Percentiles rank a stretch among this genome's conserved stretches.
These are phyloP conservation scores for Sweltsa coloradensis DNA, from an alignment of 1,140 invertebrate species.

Conservation along the genomic window DNA sequence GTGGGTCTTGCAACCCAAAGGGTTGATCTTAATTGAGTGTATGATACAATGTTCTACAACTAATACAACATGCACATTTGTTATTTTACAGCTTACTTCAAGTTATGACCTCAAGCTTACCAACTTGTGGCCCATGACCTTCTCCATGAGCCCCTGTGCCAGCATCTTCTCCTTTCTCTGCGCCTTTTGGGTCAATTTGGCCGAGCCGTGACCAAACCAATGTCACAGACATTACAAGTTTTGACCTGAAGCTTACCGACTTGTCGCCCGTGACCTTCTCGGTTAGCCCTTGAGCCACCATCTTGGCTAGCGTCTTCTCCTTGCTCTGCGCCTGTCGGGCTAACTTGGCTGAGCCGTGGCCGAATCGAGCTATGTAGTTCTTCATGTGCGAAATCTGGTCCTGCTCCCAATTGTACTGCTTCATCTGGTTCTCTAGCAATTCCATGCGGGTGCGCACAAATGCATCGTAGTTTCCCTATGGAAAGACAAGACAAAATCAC, in stretches of 20 bases:
- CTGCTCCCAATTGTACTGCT: slow-evolving; percentile 99
- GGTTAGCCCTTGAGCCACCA: slow-evolving; percentile 94
- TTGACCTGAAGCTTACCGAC: slow-evolving; percentile 77
- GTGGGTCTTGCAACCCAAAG: no score
- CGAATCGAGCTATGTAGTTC: slow-evolving; percentile 98
- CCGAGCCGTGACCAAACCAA: slow-evolving; percentile 98
- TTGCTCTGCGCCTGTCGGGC: slow-evolving; percentile 98
- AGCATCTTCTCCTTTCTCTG: slow-evolving; percentile 99
- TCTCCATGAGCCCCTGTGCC: slow-evolving; percentile 89
- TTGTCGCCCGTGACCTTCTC: slow-evolving; percentile 89
- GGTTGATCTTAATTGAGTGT: no score
- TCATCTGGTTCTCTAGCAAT: slow-evolving; percentile 95
- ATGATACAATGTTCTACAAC: no score
- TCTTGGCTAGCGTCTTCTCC: slow-evolving; percentile 98
- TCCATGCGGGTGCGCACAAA: slow-evolving; percentile 89
- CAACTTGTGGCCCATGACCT: slow-evolving; percentile 78
- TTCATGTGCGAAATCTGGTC: slow-evolving; percentile 99
- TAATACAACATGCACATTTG: no score
- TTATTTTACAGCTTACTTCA: no score
- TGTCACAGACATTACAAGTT: no score
- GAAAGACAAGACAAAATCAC: no score
- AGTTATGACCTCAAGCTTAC: no score
- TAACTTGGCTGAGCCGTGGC: slow-evolving; percentile 96
- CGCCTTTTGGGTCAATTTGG: slow-evolving; percentile 94
- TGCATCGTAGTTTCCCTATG: slow-evolving; percentile 83